Evolutionary conservation across 92 coral and sea anemone species (phyloP), one percentile per base, ranked within the genome.

Genomic region (Micromussa lordhowensis): DNA sequence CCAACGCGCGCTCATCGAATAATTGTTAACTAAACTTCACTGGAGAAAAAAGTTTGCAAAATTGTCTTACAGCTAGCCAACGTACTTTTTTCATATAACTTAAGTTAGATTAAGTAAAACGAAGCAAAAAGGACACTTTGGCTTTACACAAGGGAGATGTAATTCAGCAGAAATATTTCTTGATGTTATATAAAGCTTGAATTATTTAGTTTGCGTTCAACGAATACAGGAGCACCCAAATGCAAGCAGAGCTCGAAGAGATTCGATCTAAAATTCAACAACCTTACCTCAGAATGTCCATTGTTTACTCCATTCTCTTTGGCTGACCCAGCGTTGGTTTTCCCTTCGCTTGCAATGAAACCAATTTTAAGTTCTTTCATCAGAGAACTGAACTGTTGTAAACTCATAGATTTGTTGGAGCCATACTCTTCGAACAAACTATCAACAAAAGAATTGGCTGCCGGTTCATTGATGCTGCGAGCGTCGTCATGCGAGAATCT

Each of bases 361-460:
- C 98, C 96, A 71, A 95, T 71, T 66, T 91, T 84, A 70, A 95
- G 81, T 32, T 91, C 89, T 68, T 75, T 35, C 68, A 95, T 68
- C 59, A 95, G 81, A 68, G 44, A 78, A 69, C 36, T 78, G 66
- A 95, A 93, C 90, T 93, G 87, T 57, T 49, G 69, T 38, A 84
- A 32, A 53, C 79, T 90, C 88, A 95, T 84, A 14, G 96, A 85
- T 28, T 91, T 95, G 79, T 91, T 94, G n/a, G 32, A 64, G 30
- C 98, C 98, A 84, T 93, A 95, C 26, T 88, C 92, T 21, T 85
- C 79, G 80, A 95, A 95, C 80, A 95, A 51, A 48, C 81, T 70
- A 54, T 95, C 90, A 69, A 84, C 78, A 87, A 95, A 95, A 59
- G 86, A 83, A 30, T 78, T 75, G 10, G 96, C 88, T 2, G 71